phyloP scores from a whole-genome alignment of 2,113 vertebrate species.

The Xyliphius kryptos region DNA sequence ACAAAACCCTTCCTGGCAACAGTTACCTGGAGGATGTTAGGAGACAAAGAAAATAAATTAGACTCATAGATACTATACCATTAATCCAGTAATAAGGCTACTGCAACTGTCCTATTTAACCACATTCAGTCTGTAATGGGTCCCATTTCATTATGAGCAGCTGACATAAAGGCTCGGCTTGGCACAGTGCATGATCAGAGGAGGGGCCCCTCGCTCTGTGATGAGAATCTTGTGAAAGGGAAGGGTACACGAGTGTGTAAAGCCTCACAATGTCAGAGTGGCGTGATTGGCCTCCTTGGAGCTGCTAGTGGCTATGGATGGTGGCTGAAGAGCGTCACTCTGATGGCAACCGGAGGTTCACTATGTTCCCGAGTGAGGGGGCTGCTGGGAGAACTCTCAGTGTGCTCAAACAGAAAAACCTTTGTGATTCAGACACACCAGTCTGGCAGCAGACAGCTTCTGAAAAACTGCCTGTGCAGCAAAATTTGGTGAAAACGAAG shows the following conservation, averaged over 20 bases:
- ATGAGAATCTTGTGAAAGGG: slow-evolving; percentile 61
- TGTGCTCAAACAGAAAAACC: slow-evolving; percentile 70
- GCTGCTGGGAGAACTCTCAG: slow-evolving; percentile 74
- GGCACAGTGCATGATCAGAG: slow-evolving; percentile 3
- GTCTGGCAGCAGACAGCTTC: slow-evolving; percentile 59
- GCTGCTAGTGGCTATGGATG: slow-evolving; percentile 61
- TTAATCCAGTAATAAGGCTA: too few species aligned
- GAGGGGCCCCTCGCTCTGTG: slow-evolving; percentile 46
- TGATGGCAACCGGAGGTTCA: slow-evolving; percentile 78
- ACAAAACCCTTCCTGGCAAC: slow-evolving; percentile 43
- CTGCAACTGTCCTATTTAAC: too few species aligned
- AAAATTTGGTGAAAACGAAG: slow-evolving; percentile 47
- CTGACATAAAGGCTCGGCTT: slow-evolving; percentile 2
- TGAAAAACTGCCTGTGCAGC: slow-evolving; percentile 63
- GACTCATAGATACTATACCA: too few species aligned
- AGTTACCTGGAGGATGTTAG: too few species aligned
- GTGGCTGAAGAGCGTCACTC: slow-evolving; percentile 66
- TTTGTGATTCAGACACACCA: slow-evolving; percentile 64
- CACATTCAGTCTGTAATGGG: too few species aligned
- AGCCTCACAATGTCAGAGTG: slow-evolving; percentile 65
- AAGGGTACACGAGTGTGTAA: slow-evolving; percentile 54
- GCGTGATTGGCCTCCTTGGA: slow-evolving; percentile 67
- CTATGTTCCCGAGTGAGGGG: slow-evolving; percentile 71
- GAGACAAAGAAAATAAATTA: too few species aligned
- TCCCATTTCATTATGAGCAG: not conserved